Base-by-base conservation (phyloP, 2,113 vertebrate genomes). In the Dicerorhinus sumatrensis region DNA sequence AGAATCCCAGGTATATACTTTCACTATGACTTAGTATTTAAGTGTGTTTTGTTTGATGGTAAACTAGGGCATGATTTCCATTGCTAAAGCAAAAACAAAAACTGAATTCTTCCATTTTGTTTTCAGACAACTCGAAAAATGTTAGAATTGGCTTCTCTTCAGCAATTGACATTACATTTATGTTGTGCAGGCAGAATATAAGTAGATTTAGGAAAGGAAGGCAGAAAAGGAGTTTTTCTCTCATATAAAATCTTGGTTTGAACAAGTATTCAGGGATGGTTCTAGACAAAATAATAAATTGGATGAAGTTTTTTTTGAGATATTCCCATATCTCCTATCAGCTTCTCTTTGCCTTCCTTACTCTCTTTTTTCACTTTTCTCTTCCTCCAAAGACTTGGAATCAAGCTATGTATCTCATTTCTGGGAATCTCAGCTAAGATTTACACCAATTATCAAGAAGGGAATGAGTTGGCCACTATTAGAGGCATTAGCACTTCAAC, bases 51-150 rank as follows among this genome's bases (percentile, higher is more conserved):
- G 11, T 94, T 96, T 96, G 25, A 87, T 95, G 56, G 92, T 97
- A 96, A 97, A 81, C 86, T 63, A 89, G 67, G 60, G 14, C 42
- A 65, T 86, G 31, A 42, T 94, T 96, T 96, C 63, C 75, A 97
- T 67, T 90, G 58, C 73, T 89, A 88, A 96, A 96, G 46, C 75
- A 96, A 94, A 79, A 89, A 56, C 33, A 86, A 79, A 95, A 92
- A 82, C 79, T 73, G 84, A 97, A 94, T 83, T 96, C 56, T 97
- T 97, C 73, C 83, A 86, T 94, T 97, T 97, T 94, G 87, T 92
- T 96, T 97, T 93, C 21, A 95, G n/a, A 81, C 70, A 93, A 80
- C 83, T 94, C 96, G 56, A 91, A 95, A 96, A 96, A 96, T 91
- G 80, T 92, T 96, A 80, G 31, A 77, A 63, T 92, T 98, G 80